Conservation (phyloP, 1,140 invertebrate genomes). For the Dendroctonus valens region DNA sequence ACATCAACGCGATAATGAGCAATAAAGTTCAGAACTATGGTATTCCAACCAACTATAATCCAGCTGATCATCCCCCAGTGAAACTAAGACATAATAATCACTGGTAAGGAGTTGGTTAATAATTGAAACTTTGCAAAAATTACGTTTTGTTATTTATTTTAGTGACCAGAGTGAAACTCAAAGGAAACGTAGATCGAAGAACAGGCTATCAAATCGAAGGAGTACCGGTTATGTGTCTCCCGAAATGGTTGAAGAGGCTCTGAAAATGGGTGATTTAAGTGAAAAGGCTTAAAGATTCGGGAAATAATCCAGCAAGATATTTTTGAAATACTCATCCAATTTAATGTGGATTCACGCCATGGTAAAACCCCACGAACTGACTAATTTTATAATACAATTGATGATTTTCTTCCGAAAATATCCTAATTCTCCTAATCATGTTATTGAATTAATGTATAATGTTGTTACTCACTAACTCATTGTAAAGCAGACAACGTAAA, state of each 20-base stretch:
- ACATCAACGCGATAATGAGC: slow-evolving; percentile 15
- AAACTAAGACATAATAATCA: slow-evolving; percentile 34
- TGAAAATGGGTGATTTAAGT: slow-evolving; percentile 30
- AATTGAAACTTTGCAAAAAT: neutral
- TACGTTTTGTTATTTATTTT: slow-evolving; percentile 16
- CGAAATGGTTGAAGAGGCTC: slow-evolving; percentile 42
- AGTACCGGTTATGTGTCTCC: slow-evolving; percentile 42
- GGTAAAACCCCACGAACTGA: too few relatives aligned
- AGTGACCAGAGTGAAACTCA: slow-evolving; percentile 46
- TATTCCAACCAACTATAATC: slow-evolving; percentile 37
- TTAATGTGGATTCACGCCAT: too few relatives aligned
- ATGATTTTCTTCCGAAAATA: too few relatives aligned
- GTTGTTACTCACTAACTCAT: too few relatives aligned
- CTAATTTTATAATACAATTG: too few relatives aligned
- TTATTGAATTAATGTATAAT: too few relatives aligned
- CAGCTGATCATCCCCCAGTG: slow-evolving; percentile 35
- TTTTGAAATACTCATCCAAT: too few relatives aligned
- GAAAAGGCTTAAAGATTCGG: too few relatives aligned
- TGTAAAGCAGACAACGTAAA: neutral
- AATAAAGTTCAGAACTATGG: slow-evolving; percentile 21
- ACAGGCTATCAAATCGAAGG: slow-evolving; percentile 45
- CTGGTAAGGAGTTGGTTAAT: slow-evolving; percentile 11
- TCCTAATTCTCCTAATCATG: too few relatives aligned
- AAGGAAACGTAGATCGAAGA: slow-evolving; percentile 45
- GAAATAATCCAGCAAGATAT: too few relatives aligned